Evolutionary conservation across 2,113 vertebrate genomes (phyloP).

Genomic region (Clarias magur): DNA sequence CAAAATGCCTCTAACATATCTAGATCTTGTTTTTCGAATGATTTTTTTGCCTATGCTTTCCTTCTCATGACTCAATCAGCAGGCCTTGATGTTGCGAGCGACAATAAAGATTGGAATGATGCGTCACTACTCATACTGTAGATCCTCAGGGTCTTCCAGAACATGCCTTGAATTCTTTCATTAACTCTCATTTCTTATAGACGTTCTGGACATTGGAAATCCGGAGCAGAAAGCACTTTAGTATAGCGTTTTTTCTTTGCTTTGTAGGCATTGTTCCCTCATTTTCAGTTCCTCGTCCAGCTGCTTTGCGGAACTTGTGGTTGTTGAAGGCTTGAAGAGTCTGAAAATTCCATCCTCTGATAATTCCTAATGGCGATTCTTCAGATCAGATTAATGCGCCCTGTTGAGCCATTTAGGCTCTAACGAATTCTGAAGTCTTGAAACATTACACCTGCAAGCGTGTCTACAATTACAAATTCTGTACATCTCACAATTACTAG

Average conservation of each 20-base stretch:
- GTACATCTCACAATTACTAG: not conserved
- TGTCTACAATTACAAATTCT: not conserved
- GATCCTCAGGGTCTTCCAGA: not conserved
- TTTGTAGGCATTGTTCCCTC: not conserved
- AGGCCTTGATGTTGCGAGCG: not conserved
- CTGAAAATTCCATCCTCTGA: not conserved
- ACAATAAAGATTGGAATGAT: not conserved
- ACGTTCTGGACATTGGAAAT: not conserved
- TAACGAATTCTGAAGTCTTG: too few species aligned
- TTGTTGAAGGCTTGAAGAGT: too few species aligned
- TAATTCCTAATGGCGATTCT: not conserved
- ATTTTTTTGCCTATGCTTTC: not conserved
- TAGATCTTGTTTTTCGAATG: not conserved
- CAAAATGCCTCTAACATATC: not conserved
- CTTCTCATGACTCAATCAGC: not conserved
- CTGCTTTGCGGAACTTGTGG: not conserved
- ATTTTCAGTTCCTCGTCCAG: not conserved
- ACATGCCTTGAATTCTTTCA: not conserved
- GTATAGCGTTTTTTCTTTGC: not conserved
- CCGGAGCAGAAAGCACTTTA: not conserved
- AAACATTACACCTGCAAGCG: too few species aligned
- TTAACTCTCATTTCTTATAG: not conserved
- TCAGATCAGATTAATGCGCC: not conserved
- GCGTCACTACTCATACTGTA: too few species aligned
- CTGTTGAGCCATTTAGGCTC: not conserved